These are phyloP conservation scores for Phoxinus dragarum DNA, from an alignment of 2,797 vertebrate species.

Conservation along the genomic window DNA sequence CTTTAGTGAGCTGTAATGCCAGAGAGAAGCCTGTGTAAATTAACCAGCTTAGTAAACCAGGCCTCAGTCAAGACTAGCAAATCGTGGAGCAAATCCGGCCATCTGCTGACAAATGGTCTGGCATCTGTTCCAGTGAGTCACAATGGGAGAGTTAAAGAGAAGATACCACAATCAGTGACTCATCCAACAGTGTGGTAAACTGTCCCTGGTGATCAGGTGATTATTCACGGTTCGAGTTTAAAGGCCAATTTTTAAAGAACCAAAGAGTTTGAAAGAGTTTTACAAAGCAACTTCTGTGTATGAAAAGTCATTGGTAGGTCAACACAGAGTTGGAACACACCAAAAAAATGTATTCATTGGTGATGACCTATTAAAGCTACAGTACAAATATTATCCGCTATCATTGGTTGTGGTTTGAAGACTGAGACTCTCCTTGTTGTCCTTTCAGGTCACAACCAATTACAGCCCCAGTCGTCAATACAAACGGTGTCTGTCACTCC, in stretches of 20 bases:
- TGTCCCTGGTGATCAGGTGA: neutral
- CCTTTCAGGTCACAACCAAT: slow-evolving; percentile 53
- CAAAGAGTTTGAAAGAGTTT: neutral
- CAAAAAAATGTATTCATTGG: neutral
- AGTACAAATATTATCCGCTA: neutral
- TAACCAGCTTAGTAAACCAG: slow-evolving; percentile 63
- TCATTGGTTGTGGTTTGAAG: neutral
- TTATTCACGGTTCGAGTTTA: slow-evolving; percentile 7
- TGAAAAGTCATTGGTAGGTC: neutral
- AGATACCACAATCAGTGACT: slow-evolving; percentile 27
- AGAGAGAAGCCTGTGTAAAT: slow-evolving; percentile 68
- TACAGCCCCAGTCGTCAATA: slow-evolving; percentile 54
- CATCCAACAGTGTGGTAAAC: slow-evolving; percentile 19
- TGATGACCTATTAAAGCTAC: neutral
- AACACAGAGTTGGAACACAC: neutral
- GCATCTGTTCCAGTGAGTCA: slow-evolving; percentile 74
- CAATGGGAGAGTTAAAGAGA: slow-evolving; percentile 23
- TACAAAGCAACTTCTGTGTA: neutral
- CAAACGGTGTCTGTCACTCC: slow-evolving; percentile 43
- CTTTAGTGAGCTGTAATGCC: slow-evolving; percentile 43
- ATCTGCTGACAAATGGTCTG: slow-evolving; percentile 70
- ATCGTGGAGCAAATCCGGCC: slow-evolving; percentile 68
- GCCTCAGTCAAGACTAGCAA: slow-evolving; percentile 38
- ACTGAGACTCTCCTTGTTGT: slow-evolving; percentile 19
- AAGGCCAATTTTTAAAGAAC: neutral